These are phyloP conservation scores for Myathropa florea DNA, from an alignment of 2,888 invertebrate species.

Conservation along the genomic window DNA sequence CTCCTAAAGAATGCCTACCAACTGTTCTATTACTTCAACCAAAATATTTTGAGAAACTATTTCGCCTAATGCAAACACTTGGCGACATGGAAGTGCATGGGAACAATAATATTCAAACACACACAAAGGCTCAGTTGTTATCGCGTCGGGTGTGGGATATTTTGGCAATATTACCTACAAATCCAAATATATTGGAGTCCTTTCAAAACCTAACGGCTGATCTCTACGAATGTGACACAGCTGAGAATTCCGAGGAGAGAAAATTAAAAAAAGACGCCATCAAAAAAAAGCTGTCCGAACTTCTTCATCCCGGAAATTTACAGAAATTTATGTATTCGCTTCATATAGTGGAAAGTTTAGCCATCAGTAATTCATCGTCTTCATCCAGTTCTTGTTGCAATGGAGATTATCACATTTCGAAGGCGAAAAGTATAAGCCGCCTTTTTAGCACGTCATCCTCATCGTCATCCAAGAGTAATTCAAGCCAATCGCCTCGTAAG, in stretches of 20 bases:
- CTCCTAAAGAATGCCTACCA: conserved; percentile 92
- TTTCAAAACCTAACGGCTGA: conserved; percentile 87
- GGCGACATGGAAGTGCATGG: conserved; percentile 92
- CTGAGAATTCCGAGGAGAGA: conserved; percentile 75
- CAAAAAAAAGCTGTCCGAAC: conserved; percentile 83
- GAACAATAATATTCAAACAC: conserved; percentile 85
- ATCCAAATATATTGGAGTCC: conserved; percentile 88
- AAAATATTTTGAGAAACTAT: conserved; percentile 94
- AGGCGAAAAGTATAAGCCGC: conserved; percentile 46
- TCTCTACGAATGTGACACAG: conserved; percentile 75
- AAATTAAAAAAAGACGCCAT: conserved; percentile 78
- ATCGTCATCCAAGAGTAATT: conserved; percentile 60
- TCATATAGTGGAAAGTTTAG: conserved; percentile 92
- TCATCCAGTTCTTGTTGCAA: conserved; percentile 60
- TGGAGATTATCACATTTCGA: conserved; percentile 45
- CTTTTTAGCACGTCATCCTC: conserved; percentile 58
- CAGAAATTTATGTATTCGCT: conserved; percentile 97
- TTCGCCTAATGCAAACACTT: conserved; percentile 93
- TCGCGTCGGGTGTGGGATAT: conserved; percentile 98
- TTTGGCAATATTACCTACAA: conserved; percentile 93
- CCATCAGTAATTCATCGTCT: conserved; percentile 76
- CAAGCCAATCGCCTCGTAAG: conserved; percentile 59
- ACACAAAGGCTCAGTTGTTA: conserved; percentile 93
- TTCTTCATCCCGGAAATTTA: conserved; percentile 93
- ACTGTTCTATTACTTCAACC: conserved; percentile 91